Base-by-base conservation (phyloP, 2,888 invertebrate species). In the Lepidochitona cinerea region DNA sequence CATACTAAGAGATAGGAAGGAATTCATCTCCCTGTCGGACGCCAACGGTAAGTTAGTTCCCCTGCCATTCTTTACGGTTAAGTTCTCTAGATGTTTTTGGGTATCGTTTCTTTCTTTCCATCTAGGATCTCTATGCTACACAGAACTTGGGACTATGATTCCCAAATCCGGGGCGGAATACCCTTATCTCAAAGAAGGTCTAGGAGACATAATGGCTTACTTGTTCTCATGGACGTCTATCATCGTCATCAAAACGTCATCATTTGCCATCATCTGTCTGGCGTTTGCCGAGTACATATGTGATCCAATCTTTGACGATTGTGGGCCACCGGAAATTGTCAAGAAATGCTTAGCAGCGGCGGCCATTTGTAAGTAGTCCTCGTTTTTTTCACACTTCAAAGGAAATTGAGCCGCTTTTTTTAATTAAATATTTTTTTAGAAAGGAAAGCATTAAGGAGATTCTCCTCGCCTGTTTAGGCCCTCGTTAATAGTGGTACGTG, bases 171-270 rank as follows among this genome's bases (percentile, higher is more conserved):
- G 97, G 81, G 97, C 96, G 79, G 97, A 97, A 92, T 97, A 97
- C 93, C 96, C 96, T 83, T 97, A 97, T 92, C 96, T 97, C 92
- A 96, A 96, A 95, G 96, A 96, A 91, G 97, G 97, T 75, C 97
- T 96, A 91, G 97, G 97, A 81, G 95, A 96, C 1, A 35, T 70
- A 14, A 95, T 94, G 0, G 93, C 95, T 0, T 96, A 95, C 88
- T 92, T 94, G 71, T 95, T 94, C 84, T 93, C 95, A 2, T 95
- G 78, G 80, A 73, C 78, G n/a, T 70, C 72, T 41, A 75, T 71
- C 37, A 29, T 79, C 7, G 73, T 84, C 14, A 71, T 82, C 7
- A 75, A 85, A 75, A 89, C 90, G 18, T 83, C 89, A 32, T 78
- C 84, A 67, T 72, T 88, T 73, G 88, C 90, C 23, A 86, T 91